Evolutionary conservation across 2,113 vertebrate genomes (phyloP), one percentile per base, ranked within the genome.

Genomic region (Cynoglossus semilaevis): DNA sequence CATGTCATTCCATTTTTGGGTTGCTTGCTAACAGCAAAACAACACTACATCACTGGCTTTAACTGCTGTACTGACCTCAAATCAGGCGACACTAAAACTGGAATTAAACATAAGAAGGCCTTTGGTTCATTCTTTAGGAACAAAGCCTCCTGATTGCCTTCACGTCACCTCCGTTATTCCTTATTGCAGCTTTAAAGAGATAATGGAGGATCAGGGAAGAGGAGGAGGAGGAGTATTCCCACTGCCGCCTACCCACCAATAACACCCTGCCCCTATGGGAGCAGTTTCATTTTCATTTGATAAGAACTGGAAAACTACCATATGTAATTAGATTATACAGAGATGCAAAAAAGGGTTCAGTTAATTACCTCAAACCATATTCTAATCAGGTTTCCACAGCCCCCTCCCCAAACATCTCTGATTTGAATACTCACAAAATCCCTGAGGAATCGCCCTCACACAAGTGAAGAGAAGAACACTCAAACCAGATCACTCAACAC

Each of bases 321-420:
- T 77, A 77, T 77, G 77, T 89, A 86, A 90, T 88, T 86, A 84
- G 85, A 89, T 87, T 88, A 88, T 67, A 82, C 58, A 79, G n/a
- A 67, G 75, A 85, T 72, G 81, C 9, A 13, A 41, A 41, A 12
- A 12, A 65, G 85, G 71, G 49, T 60, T 63, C 58, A 63, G 69
- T 72, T 87, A 88, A 90, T 91, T 91, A 90, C 84, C 83, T 82
- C 70, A 67, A 86, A 86, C 82, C 76, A 86, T 88, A 88, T 90
- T 88, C 84, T 88, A 89, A 91, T 89, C 82, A 85, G 86, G 73
- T 77, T 86, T 79, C 63, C 77, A 38, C 67, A 68, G 37, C 53
- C 67, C 55, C 72, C 50, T 60, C 60, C 63, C 59, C 68, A 75
- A 75, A 69, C 73, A 70, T 58, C 73, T 70, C 77, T 64, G 49